Evolutionary conservation across 2,888 invertebrate species (phyloP).

Genomic region (Sminthurides aquaticus): DNA sequence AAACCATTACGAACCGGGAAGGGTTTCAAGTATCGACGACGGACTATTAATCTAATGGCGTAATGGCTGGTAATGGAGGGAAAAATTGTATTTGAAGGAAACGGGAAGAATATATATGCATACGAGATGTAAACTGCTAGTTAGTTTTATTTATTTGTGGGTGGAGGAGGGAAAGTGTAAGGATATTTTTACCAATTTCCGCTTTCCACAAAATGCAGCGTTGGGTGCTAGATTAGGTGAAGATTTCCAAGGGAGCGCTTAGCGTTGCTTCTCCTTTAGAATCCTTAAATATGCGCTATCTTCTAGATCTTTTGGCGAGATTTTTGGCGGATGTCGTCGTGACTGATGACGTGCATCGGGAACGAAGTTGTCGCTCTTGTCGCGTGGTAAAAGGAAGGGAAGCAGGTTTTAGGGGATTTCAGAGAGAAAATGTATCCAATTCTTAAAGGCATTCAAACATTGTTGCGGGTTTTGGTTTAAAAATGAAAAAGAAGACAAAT

Average conservation of each 20-base stretch:
- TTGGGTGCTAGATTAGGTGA: background rate
- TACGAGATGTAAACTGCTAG: background rate
- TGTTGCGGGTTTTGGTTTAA: background rate
- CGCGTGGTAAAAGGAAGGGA: no score
- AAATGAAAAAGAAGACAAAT: background rate
- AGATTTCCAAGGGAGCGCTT: no score
- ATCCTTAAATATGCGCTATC: no score
- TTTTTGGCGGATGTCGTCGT: no score
- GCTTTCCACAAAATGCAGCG: background rate
- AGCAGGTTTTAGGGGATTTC: no score
- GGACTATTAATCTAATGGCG: constrained; percentile 7
- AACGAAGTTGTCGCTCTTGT: no score
- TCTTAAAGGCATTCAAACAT: no score
- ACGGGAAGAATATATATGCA: background rate
- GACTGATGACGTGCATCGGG: no score
- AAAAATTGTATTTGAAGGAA: background rate
- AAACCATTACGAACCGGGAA: constrained; percentile 2
- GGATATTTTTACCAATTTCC: background rate
- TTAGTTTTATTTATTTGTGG: background rate
- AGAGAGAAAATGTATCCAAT: background rate
- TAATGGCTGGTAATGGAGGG: background rate
- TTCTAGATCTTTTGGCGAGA: no score
- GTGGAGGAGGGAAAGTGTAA: background rate
- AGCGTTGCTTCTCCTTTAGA: no score
- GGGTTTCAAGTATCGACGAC: constrained; percentile 7